Conservation (phyloP, 1,140 invertebrate genomes). For the Aphaenogaster rudis region DNA sequence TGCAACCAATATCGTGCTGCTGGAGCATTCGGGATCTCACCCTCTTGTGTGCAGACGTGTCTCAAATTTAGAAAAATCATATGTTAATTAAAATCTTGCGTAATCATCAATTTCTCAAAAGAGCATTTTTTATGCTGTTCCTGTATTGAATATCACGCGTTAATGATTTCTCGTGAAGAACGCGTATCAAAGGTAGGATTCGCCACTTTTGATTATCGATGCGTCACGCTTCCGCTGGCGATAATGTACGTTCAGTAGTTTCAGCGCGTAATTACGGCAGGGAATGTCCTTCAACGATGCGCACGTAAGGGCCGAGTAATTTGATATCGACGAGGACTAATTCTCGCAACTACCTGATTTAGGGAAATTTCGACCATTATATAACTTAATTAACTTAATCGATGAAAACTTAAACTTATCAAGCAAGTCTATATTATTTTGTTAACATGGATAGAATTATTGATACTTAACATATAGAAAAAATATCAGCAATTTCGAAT, state of each 20-base stretch:
- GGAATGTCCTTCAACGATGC: neutral
- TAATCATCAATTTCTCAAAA: neutral
- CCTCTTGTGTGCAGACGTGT: no score
- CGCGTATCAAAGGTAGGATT: neutral
- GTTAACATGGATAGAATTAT: neutral
- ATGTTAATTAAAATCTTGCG: constrained; percentile 4
- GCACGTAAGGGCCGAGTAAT: neutral
- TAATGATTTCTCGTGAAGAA: neutral
- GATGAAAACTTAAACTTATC: neutral
- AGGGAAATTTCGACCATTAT: neutral
- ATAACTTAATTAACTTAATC: neutral
- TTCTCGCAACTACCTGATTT: neutral
- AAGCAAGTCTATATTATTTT: neutral
- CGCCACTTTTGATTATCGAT: neutral
- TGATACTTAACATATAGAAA: neutral
- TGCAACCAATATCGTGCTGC: neutral
- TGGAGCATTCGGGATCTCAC: neutral
- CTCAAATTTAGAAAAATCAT: neutral
- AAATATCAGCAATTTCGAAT: neutral
- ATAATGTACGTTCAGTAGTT: neutral
- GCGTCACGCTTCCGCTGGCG: neutral
- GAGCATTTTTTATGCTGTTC: neutral
- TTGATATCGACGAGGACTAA: neutral
- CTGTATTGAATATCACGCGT: neutral
- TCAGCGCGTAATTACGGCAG: neutral